A percentile compares a stretch with the other conserved stretches of the same genome.
Conservation (phyloP, 2,888 invertebrate species). For the Nomada ferruginata region DNA sequence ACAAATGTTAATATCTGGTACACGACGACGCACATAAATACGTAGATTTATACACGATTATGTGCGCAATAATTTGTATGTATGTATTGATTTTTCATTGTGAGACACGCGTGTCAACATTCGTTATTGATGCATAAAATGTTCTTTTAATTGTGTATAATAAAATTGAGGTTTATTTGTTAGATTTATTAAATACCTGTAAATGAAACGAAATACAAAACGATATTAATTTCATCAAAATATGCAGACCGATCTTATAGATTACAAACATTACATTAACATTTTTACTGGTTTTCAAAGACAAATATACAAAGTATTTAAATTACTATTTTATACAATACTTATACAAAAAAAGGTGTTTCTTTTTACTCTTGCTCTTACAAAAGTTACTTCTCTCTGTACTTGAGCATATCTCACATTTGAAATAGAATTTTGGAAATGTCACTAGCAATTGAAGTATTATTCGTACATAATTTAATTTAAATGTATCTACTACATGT, state of each 20-base stretch:
- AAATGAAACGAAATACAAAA: constrained; percentile 58
- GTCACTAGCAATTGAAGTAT: constrained; percentile 4
- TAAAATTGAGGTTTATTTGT: constrained; percentile 71
- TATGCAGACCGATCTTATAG: constrained; percentile 58
- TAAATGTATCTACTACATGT: constrained; percentile 35
- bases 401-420: constrained; percentile 16
- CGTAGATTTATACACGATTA: constrained; percentile 55
- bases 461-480: constrained; percentile 39
- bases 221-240: constrained; percentile 53
- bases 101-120: constrained; percentile 38
- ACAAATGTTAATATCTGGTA: constrained; percentile 58
- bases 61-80: constrained; percentile 61
- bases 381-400: constrained; percentile 1
- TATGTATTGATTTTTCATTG: constrained; percentile 58
- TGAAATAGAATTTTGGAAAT: background rate
- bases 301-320: constrained; percentile 71
- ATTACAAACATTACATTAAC: constrained; percentile 60
- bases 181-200: constrained; percentile 58
- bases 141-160: constrained; percentile 74
- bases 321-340: constrained; percentile 71
- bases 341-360: constrained; percentile 50
- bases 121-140: constrained; percentile 64
- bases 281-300: constrained; percentile 63
- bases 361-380: constrained; percentile 26
- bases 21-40: constrained; percentile 48